These are phyloP conservation scores for Cheilosia impressa DNA, from an alignment of 2,888 invertebrate species.

Conservation along the genomic window DNA sequence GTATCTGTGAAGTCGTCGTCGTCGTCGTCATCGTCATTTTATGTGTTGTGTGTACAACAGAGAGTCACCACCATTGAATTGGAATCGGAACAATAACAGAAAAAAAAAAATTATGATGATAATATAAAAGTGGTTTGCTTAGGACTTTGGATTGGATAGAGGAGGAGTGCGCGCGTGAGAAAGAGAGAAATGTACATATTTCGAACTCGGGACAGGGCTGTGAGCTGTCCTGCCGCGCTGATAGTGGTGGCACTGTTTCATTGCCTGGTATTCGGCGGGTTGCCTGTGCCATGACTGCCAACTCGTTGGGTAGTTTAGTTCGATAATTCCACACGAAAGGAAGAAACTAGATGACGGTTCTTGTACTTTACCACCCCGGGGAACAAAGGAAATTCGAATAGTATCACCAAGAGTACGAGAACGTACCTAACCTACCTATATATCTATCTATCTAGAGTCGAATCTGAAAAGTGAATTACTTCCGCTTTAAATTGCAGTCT, in stretches of 20 bases:
- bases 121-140: conserved; percentile 75
- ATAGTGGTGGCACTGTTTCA: conserved; percentile 57
- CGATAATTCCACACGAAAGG: conserved; percentile 66
- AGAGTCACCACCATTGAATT: conserved; percentile 75
- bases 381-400: conserved; percentile 9
- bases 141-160: conserved; percentile 8
- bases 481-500: conserved; percentile 31
- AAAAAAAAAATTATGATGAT: conserved; percentile 71
- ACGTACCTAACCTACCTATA: too few relatives aligned
- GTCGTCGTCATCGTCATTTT: conserved; percentile 66
- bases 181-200: conserved; percentile 71
- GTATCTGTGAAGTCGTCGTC: conserved; percentile 72
- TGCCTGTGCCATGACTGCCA: conserved; percentile 49
- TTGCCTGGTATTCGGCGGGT: conserved; percentile 49
- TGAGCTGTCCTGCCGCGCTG: conserved; percentile 23
- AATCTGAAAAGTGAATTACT: conserved; percentile 21
- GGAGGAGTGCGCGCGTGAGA: conserved; percentile 54
- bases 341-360: conserved; percentile 47
- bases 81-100: conserved; percentile 75
- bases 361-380: neutral
- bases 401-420: neutral
- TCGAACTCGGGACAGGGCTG: conserved; percentile 49
- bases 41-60: conserved; percentile 62
- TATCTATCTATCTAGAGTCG: neutral
- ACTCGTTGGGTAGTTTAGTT: conserved; percentile 61